Conservation (phyloP, 2,797 vertebrate species). For the Amniataba percoides region DNA sequence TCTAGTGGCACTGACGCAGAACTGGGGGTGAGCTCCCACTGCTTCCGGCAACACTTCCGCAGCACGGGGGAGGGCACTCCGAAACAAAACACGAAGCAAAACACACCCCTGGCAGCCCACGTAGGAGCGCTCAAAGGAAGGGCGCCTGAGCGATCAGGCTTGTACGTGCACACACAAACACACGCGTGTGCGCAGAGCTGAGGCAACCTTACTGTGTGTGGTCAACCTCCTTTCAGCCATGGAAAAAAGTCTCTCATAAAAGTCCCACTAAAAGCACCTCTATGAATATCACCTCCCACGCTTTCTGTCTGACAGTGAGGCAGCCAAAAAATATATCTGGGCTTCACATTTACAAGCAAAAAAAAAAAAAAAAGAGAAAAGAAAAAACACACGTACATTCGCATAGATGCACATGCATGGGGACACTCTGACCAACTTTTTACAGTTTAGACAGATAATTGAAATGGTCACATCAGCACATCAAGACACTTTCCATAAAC, state of each 20-base stretch:
- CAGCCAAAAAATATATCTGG: slow-evolving; percentile 80
- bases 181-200: slow-evolving; percentile 39
- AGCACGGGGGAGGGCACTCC: slow-evolving; percentile 81
- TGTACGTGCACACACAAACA: slow-evolving; percentile 43
- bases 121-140: slow-evolving; percentile 77
- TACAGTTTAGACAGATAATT: slow-evolving; percentile 16
- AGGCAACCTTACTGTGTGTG: slow-evolving; percentile 80
- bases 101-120: slow-evolving; percentile 81
- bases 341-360: slow-evolving; percentile 68
- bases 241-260: slow-evolving; percentile 88
- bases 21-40: slow-evolving; percentile 84
- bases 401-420: slow-evolving; percentile 21
- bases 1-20: slow-evolving; percentile 86
- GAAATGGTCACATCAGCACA: slow-evolving; percentile 6
- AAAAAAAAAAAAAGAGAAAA: not conserved
- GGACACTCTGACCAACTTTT: slow-evolving; percentile 39
- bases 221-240: slow-evolving; percentile 84
- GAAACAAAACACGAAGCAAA: slow-evolving; percentile 86
- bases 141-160: slow-evolving; percentile 60
- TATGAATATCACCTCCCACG: slow-evolving; percentile 86
- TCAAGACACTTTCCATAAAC: not conserved
- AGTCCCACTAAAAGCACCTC: slow-evolving; percentile 86
- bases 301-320: slow-evolving; percentile 78
- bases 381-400: slow-evolving; percentile 16
- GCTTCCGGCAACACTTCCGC: slow-evolving; percentile 89